Percentiles rank a stretch among this genome's conserved stretches.
Evolutionary conservation across 2,113 vertebrate species (phyloP).

Genomic region (Vulpes lagopus): DNA sequence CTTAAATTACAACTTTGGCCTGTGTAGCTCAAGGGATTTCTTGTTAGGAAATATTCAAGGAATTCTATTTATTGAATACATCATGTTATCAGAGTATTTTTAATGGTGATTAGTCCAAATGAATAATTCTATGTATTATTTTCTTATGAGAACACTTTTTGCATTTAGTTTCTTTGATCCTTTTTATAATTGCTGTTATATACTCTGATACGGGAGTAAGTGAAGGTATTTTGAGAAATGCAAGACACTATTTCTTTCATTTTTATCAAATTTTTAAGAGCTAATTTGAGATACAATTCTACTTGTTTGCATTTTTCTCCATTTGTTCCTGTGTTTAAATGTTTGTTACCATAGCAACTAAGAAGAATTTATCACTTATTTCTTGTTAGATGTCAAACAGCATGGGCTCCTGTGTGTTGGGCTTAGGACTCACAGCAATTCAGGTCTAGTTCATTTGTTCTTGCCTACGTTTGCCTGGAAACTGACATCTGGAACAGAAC

Average conservation of each 20-base stretch:
- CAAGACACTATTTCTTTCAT: neutral
- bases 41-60: slow-evolving; percentile 14
- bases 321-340: slow-evolving; percentile 22
- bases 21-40: neutral
- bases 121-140: neutral
- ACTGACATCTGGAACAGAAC: neutral
- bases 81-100: slow-evolving; percentile 45
- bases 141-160: slow-evolving; percentile 10
- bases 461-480: neutral
- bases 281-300: slow-evolving; percentile 38
- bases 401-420: neutral
- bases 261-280: slow-evolving; percentile 36
- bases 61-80: neutral
- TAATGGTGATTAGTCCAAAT: neutral
- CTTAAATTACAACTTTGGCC: neutral
- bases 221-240: neutral
- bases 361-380: slow-evolving; percentile 22
- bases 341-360: slow-evolving; percentile 55
- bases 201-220: neutral
- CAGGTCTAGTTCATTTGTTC: neutral
- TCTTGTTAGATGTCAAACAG: slow-evolving; percentile 37
- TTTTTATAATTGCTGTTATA: neutral
- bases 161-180: neutral
- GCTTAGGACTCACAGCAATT: neutral
- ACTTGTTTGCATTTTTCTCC: slow-evolving; percentile 2